phyloP scores from a whole-genome alignment of 2,888 invertebrate species.

The Diploptera punctata region DNA sequence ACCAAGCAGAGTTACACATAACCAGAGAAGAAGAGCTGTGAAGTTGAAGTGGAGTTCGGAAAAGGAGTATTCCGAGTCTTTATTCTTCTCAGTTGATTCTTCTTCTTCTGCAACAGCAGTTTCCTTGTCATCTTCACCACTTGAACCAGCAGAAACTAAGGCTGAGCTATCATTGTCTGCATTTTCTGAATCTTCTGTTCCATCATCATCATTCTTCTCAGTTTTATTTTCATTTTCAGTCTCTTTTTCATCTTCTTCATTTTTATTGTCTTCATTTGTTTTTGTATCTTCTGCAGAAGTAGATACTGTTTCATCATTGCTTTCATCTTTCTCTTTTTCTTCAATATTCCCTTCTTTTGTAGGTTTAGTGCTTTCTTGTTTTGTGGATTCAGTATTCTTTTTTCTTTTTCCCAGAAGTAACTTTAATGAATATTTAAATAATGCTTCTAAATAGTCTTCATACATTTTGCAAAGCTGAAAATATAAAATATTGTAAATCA shows the following conservation, averaged over 20 bases:
- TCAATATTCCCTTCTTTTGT: not conserved
- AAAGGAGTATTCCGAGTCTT: constrained; percentile 44
- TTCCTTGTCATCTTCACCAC: constrained; percentile 22
- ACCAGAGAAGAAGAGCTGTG: constrained; percentile 72
- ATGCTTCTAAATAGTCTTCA: constrained; percentile 75
- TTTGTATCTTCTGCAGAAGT: constrained; percentile 39
- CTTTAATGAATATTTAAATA: constrained; percentile 49
- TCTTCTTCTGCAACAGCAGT: constrained; percentile 31
- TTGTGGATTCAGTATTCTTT: not conserved
- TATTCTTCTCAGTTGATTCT: constrained; percentile 39
- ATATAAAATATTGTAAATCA: no score
- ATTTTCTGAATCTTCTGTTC: not conserved
- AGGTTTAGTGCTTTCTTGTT: not conserved
- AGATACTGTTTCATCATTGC: constrained; percentile 20
- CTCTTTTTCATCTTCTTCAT: constrained; percentile 42
- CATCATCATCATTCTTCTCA: constrained; percentile 23
- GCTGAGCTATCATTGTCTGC: not conserved
- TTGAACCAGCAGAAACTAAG: not conserved
- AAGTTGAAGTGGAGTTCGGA: constrained; percentile 74
- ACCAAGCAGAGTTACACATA: constrained; percentile 69
- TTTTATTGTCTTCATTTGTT: constrained; percentile 25
- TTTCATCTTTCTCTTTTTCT: not conserved
- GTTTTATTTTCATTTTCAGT: not conserved
- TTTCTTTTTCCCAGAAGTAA: constrained; percentile 33
- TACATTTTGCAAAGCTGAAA: constrained; percentile 75